These are phyloP conservation scores for Pelochelys cantorii DNA, from an alignment of 2,797 vertebrate genomes.

Conservation along the genomic window DNA sequence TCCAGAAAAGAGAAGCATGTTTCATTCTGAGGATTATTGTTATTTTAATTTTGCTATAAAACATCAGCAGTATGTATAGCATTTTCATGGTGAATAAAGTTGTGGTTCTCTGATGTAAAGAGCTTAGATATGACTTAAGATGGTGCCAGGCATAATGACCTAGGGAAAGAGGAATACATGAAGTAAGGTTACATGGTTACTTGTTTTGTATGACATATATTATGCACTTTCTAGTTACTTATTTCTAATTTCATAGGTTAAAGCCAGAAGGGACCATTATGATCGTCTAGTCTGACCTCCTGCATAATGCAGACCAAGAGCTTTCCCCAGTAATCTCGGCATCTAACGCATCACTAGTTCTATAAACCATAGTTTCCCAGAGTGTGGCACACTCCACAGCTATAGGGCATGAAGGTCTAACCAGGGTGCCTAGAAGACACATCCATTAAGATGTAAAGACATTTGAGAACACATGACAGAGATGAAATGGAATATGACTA, in stretches of 20 bases:
- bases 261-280: not conserved
- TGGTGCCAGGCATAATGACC: not conserved
- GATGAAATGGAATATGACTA: not conserved
- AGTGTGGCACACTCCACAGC: not conserved
- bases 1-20: not conserved
- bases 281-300: not conserved
- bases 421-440: not conserved
- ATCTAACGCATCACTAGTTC: not conserved
- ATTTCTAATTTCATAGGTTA: not conserved
- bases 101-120: not conserved
- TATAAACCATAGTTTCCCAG: not conserved
- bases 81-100: not conserved
- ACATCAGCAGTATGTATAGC: not conserved
- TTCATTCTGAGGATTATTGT: not conserved
- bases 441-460: too few species aligned
- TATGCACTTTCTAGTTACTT: not conserved
- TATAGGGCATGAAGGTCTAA: not conserved
- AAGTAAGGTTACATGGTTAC: not conserved
- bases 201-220: not conserved
- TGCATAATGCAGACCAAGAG: not conserved
- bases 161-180: not conserved
- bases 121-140: not conserved
- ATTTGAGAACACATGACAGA: too few species aligned
- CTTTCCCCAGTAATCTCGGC: not conserved
- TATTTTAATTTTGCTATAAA: not conserved